Conservation (phyloP, 2,113 vertebrate genomes). For the Isurus oxyrinchus region DNA sequence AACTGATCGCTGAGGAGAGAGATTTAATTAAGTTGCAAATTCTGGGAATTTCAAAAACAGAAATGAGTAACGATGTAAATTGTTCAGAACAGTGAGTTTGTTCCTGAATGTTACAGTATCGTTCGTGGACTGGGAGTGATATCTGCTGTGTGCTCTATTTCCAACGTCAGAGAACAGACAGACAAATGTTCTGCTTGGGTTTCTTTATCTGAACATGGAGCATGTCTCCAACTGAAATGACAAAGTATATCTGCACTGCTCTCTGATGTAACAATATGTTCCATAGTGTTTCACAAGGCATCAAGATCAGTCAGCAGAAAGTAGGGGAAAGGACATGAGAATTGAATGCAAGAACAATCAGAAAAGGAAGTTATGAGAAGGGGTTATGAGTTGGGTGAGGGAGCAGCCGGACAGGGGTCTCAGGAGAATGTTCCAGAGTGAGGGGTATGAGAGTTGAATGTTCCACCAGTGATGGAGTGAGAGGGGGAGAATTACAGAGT, state of each 20-base stretch:
- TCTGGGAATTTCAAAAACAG: no score
- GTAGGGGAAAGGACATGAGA: not conserved
- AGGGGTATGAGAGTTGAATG: not conserved
- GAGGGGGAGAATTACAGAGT: not conserved
- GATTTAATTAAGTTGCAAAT: no score
- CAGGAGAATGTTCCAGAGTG: not conserved
- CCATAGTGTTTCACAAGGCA: not conserved
- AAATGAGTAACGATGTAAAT: no score
- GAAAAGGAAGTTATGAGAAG: not conserved
- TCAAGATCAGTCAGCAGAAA: not conserved
- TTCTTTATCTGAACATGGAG: not conserved
- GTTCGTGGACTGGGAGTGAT: not conserved
- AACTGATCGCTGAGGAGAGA: no score
- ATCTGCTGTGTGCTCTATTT: not conserved
- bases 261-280: not conserved
- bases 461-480: not conserved
- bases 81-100: not conserved
- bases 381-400: not conserved
- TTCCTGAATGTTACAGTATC: not conserved
- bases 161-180: not conserved
- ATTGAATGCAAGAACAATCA: not conserved
- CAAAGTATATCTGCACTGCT: not conserved
- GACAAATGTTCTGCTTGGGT: no score
- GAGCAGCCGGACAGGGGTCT: not conserved
- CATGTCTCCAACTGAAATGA: not conserved